Evolutionary conservation across 2,888 invertebrate species (phyloP).

Genomic region (Lasioglossum oenotherae): DNA sequence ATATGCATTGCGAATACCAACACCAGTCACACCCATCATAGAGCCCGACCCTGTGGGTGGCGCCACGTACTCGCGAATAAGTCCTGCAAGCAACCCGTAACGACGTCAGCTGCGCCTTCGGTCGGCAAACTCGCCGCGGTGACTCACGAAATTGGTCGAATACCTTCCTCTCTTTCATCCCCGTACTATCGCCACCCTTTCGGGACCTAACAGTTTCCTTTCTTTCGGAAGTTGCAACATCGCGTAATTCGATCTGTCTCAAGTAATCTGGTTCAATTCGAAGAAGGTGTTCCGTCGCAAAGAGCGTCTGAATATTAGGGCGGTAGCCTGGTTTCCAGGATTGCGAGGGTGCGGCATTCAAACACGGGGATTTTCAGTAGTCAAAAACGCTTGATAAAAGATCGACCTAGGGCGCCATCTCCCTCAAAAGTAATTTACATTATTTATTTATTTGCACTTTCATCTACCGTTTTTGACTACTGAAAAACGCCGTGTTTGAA

Average conservation of each 20-base stretch:
- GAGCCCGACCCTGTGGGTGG: constrained; percentile 73
- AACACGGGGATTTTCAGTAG: too few species aligned
- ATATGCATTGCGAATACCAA: constrained; percentile 78
- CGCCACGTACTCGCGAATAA: constrained; percentile 71
- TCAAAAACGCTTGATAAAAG: too few species aligned
- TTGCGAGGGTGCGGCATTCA: too few species aligned
- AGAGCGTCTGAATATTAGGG: background rate
- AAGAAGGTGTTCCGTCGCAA: background rate
- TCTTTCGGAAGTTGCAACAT: background rate
- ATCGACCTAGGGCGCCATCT: too few species aligned
- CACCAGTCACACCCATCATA: constrained; percentile 79
- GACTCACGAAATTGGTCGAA: background rate
- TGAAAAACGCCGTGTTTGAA: too few species aligned
- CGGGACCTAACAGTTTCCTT: background rate
- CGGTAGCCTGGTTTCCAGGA: too few species aligned
- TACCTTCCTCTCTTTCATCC: background rate
- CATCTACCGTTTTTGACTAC: too few species aligned
- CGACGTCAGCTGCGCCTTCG: constrained; percentile 39
- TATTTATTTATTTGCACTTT: too few species aligned
- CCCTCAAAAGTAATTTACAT: too few species aligned
- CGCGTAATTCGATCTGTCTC: background rate
- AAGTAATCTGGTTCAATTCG: background rate
- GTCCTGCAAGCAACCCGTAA: constrained; percentile 56
- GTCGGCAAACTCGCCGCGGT: background rate
- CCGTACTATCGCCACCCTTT: background rate